These are phyloP conservation scores for Phenganax marumi DNA, from an alignment of 92 coral and sea anemone species.

Conservation along the genomic window DNA sequence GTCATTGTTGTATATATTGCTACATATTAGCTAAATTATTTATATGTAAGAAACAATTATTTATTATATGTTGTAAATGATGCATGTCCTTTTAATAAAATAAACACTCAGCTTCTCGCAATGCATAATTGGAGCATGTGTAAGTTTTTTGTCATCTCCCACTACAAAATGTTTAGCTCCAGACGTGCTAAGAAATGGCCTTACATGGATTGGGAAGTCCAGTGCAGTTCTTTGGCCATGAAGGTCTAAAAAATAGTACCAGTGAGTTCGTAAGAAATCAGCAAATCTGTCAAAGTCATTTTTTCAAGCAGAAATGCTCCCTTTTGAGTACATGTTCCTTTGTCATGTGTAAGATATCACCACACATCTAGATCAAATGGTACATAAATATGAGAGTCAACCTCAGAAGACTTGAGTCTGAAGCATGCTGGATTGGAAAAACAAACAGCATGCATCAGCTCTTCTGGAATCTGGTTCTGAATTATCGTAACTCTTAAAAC, in stretches of 20 bases:
- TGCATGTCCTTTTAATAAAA: conserved; percentile 1
- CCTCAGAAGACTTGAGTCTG: background rate
- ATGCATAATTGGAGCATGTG: background rate
- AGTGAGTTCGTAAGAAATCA: background rate
- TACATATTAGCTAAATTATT: background rate
- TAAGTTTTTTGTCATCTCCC: background rate
- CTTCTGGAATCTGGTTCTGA: background rate
- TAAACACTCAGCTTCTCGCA: conserved; percentile 11
- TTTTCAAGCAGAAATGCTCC: background rate
- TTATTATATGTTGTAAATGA: background rate
- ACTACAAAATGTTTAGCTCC: background rate
- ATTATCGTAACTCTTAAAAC: background rate
- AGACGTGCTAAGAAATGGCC: conserved; percentile 20
- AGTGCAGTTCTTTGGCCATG: conserved; percentile 5
- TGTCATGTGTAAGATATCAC: background rate
- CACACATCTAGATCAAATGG: conserved; percentile 14
- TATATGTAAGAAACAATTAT: background rate
- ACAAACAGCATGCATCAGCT: background rate
- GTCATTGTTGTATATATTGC: background rate
- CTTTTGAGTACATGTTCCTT: background rate
- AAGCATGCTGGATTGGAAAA: background rate
- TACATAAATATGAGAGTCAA: conserved; percentile 11
- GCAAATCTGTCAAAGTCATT: conserved; percentile 5
- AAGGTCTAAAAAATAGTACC: background rate
- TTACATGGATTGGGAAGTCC: background rate